Conservation (phyloP, 2,888 invertebrate genomes). For the Sinotaia quadrata region DNA sequence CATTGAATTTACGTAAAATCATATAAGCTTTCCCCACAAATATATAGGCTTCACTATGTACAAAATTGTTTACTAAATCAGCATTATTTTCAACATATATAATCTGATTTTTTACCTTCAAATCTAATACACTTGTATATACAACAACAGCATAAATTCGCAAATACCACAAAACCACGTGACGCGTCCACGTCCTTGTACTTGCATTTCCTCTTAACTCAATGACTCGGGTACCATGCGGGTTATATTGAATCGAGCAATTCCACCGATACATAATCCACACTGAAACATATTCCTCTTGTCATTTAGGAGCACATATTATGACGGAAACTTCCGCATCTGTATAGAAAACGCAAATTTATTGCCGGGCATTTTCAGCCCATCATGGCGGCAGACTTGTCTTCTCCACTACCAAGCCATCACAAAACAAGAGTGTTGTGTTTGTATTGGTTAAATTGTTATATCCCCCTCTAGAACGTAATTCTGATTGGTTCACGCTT, state of each 20-base stretch:
- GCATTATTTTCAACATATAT: too few relatives aligned
- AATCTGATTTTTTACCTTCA: too few relatives aligned
- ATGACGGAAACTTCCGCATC: conserved; percentile 2
- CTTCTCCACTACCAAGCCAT: conserved; percentile 31
- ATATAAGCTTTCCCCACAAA: conserved; percentile 20
- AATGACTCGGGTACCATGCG: conserved; percentile 10
- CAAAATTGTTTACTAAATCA: too few relatives aligned
- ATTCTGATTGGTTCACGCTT: conserved; percentile 42
- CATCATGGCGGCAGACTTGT: conserved; percentile 43
- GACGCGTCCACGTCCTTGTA: conserved; percentile 63
- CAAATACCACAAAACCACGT: conserved; percentile 53
- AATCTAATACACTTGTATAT: too few relatives aligned
- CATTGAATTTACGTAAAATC: conserved; percentile 8
- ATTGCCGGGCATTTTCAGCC: conserved; percentile 10
- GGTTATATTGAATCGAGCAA: not conserved
- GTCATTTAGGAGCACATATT: conserved; percentile 9
- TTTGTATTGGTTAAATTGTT: conserved; percentile 16
- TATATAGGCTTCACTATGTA: too few relatives aligned
- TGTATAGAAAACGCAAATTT: conserved; percentile 8
- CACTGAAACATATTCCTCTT: not conserved
- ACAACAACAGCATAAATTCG: conserved; percentile 11
- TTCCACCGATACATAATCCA: not conserved
- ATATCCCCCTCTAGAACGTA: conserved; percentile 40
- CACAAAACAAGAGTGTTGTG: conserved; percentile 29
- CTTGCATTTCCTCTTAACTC: conserved; percentile 20